Base-by-base conservation (phyloP, 2,113 vertebrate genomes). In the Labeo rohita region DNA sequence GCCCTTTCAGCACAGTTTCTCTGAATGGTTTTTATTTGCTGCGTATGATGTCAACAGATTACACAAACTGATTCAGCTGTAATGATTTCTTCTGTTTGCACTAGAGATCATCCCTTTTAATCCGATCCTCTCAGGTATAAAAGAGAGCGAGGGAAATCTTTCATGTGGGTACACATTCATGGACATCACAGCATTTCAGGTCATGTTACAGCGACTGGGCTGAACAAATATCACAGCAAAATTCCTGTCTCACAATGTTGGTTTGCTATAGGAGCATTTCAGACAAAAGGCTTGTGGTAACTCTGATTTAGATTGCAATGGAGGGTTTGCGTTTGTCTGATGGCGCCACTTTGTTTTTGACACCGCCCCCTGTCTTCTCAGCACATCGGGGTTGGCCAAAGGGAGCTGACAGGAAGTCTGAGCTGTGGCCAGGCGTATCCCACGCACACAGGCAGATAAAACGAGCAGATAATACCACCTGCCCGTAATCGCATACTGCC, bases 11-110 rank as follows among this genome's bases (percentile, higher is more conserved):
- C 12, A 23, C 7, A 11, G 45, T 68, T 47, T 50, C 13, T 82
- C 23, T 36, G 7, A 81, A 81, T 18, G 8, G 0, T 68, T 50
- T 50, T 34, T 16, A 10, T 65, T 36, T 34, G 43, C 13, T 50
- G 13, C 8, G 28, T 34, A 63, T 59, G n/a, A 50, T 28, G 7
- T 18, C 23, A 63, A n/a, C 54, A 12, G 15, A 68, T 68, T 36
- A 68, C 39, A 47, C 8, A 36, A 23, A 65, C 43, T 61, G 43
- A 43, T 63, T 63, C 5, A 15, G 52, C 15, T 28, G 36, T 66
- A 66, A 81, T 66, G 39, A 81, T 82, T 81, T 81, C 43, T 68
- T 50, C 23, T 66, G 80, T 68, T 82, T 82, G 80, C 80, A 82
- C 80, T 34, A 68, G 63, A 82, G 63, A 82, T 82, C 45, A 68